Evolutionary conservation across 2,888 invertebrate genomes (phyloP).

Genomic region (Mimachlamys varia): DNA sequence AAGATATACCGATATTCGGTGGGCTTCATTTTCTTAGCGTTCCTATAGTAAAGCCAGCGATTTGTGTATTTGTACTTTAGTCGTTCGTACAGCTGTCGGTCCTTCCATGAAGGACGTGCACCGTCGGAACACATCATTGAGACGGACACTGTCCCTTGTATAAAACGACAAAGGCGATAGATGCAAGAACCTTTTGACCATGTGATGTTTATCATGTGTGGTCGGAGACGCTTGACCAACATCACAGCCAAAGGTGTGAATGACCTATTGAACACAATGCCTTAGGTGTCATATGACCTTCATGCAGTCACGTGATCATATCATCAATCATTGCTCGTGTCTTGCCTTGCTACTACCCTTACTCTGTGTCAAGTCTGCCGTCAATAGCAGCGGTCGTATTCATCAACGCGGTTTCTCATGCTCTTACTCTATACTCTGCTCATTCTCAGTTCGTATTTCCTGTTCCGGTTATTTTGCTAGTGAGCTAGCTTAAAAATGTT

Average conservation of each 20-base stretch:
- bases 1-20: no score
- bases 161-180: not conserved
- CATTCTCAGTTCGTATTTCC: no score
- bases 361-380: not conserved
- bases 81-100: not conserved
- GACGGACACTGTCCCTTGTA: not conserved
- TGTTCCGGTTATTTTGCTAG: no score
- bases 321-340: not conserved
- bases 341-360: not conserved
- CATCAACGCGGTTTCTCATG: no score
- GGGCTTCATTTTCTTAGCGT: no score
- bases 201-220: not conserved
- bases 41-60: no score
- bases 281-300: not conserved
- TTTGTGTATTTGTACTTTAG: not conserved
- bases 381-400: not conserved
- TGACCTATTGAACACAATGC: not conserved
- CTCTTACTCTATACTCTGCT: no score
- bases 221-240: constrained; percentile 24
- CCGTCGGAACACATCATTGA: not conserved
- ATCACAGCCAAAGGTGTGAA: constrained; percentile 5
- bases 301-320: not conserved
- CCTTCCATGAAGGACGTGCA: not conserved
- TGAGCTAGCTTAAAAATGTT: no score
- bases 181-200: not conserved